Evolutionary conservation across 2,113 vertebrate species (phyloP).

Genomic region (Ariopsis seemanni): DNA sequence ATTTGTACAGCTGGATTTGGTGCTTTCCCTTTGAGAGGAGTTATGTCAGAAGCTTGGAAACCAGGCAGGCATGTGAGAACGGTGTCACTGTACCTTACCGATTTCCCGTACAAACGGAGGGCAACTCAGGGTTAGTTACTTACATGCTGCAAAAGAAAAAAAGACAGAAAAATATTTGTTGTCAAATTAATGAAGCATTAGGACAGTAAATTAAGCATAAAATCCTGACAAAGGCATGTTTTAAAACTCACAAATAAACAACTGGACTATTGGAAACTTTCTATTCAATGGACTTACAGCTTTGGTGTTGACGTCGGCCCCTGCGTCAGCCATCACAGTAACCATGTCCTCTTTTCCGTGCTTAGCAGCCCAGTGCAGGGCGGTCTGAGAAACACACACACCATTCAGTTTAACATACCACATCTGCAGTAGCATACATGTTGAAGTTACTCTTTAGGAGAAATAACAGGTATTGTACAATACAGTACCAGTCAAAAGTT

Average conservation of each 20-base stretch:
- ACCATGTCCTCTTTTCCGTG: constrained; percentile 78
- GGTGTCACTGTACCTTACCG: constrained; percentile 1
- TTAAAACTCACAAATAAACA: not conserved
- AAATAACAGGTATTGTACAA: not conserved
- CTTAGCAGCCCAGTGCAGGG: constrained; percentile 81
- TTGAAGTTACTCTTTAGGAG: not conserved
- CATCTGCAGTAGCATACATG: not conserved
- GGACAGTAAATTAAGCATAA: not conserved
- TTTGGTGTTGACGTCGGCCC: constrained; percentile 75
- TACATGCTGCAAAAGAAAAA: constrained; percentile 70
- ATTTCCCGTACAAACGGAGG: not conserved
- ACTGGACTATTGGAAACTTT: not conserved
- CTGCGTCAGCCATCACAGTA: constrained; percentile 67
- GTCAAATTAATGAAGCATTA: constrained; percentile 10
- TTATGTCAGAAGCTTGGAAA: constrained; percentile 44
- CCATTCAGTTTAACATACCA: not conserved
- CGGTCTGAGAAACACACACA: constrained; percentile 65
- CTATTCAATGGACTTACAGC: constrained; percentile 66
- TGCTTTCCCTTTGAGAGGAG: constrained; percentile 37
- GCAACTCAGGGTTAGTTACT: constrained; percentile 58
- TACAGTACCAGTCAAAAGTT: too few relatives aligned
- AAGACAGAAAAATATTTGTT: constrained; percentile 14
- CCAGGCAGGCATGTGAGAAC: constrained; percentile 25
- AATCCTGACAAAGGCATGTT: not conserved
- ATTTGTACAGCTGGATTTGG: constrained; percentile 73